Evolutionary conservation across 2,113 vertebrate species (phyloP), one percentile per base, ranked within the genome.

Genomic region (Sarotherodon lohbergeri): DNA sequence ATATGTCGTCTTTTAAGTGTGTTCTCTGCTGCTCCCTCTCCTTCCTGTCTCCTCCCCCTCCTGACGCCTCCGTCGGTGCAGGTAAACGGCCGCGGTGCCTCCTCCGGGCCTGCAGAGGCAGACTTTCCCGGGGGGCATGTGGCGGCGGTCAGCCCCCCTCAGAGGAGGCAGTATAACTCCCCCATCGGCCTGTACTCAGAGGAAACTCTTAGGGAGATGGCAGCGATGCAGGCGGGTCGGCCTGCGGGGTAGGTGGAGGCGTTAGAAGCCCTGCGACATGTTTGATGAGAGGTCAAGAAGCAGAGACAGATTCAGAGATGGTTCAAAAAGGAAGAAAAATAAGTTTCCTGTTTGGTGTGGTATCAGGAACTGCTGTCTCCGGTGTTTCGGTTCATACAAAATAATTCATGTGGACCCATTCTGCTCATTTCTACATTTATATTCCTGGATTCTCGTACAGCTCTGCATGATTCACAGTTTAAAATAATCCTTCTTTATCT

Each of bases 151-250:
- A 96, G 97, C 94, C 95, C 97, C 1, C 86, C 95, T 4, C 94
- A 95, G 83, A 97, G 89, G 76, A 96, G 91, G 95, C 98, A 98
- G 90, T 99, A 99, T 97, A 99, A 99, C 97, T 97, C 97, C 63
- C 98, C 98, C 56, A 97, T 98, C 95, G 97, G 98, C 89, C 97
- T 99, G 92, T 99, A 99, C 96, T 99, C 98, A 13, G 97, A 97
- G 96, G 97, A 98, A 87, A 98, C 97, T 88, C 96, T 99, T 91
- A 98, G 96, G 92, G 98, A 98, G 96, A 99, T 98, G 97, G 96
- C 97, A 82, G 97, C 97, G 91, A 94, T 96, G 92, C 98, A 97
- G 96, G 96, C 96, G 82, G 97, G 96, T 95, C 95, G 95, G 87
- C 96, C 95, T 89, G 94, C 89, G 91, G 97, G 98, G 98, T 99